phyloP scores from a whole-genome alignment of 23 tunicate species.

The Ascidia mentula region DNA sequence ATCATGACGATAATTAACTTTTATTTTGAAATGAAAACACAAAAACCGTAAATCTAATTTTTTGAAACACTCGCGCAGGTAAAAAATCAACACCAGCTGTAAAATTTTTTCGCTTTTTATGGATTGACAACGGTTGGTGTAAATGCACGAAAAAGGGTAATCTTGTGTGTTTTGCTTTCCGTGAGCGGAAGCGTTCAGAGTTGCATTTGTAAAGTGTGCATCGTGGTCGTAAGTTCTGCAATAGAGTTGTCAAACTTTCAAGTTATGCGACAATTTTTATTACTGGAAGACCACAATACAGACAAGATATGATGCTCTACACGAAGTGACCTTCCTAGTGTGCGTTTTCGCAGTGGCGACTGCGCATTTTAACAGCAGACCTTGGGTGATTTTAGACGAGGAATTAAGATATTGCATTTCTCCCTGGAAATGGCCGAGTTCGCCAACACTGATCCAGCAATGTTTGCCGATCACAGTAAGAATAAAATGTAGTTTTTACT shows the following conservation, averaged over 20 bases:
- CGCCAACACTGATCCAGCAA: neutral
- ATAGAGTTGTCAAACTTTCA: neutral
- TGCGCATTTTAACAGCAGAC: neutral
- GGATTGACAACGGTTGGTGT: neutral
- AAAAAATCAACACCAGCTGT: no score
- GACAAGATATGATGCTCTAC: neutral
- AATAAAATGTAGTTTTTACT: no score
- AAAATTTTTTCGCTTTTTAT: no score
- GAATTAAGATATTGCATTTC: neutral
- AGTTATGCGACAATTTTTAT: neutral
- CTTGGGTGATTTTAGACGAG: neutral
- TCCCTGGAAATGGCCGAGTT: neutral
- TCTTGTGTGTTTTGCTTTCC: neutral
- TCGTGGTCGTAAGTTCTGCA: neutral
- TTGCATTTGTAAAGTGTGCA: neutral
- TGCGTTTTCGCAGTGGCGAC: neutral
- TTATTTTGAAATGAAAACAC: no score
- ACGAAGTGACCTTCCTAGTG: neutral
- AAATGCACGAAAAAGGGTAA: neutral
- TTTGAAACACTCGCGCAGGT: no score
- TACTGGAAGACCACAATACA: neutral
- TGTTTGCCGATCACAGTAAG: slow-evolving; percentile 11
- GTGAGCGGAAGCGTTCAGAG: neutral
- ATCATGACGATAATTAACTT: no score
- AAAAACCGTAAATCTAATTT: no score